Conservation (phyloP, 2,888 invertebrate species). For the Hybos culiciformis region DNA sequence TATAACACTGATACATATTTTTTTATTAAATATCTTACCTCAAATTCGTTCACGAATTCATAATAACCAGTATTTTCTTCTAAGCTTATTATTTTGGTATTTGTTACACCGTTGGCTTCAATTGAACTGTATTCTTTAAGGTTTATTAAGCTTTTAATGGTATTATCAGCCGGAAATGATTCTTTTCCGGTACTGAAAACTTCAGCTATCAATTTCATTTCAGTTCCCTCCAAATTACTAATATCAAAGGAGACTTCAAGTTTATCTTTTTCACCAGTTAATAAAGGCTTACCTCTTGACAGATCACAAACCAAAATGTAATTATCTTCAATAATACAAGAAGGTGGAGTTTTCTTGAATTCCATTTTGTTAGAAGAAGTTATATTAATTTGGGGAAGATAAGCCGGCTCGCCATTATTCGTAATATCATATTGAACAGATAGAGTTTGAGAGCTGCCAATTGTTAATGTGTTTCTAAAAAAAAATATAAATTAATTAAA, state of each 20-base stretch:
- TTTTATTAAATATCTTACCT: background rate
- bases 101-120: conserved; percentile 23
- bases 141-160: conserved; percentile 21
- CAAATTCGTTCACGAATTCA: background rate
- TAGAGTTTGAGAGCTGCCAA: conserved; percentile 14
- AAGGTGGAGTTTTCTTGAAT: conserved; percentile 16
- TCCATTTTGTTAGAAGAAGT: conserved; percentile 21
- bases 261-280: conserved; percentile 22
- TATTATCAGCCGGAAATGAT: conserved; percentile 24
- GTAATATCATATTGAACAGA: conserved; percentile 17
- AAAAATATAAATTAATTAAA: background rate
- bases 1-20: background rate
- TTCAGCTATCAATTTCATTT: conserved; percentile 26
- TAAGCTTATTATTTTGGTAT: background rate
- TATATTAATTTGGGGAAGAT: conserved; percentile 26
- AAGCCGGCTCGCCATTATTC: conserved; percentile 33
- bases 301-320: conserved; percentile 12
- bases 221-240: conserved; percentile 21
- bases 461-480: conserved; percentile 13
- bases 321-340: conserved; percentile 13
- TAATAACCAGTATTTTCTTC: background rate
- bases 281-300: conserved; percentile 14
- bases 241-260: conserved; percentile 30
- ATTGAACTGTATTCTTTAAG: conserved; percentile 31
- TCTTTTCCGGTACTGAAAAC: conserved; percentile 34